Percentiles rank a stretch among this genome's conserved stretches.
phyloP scores from a whole-genome alignment of 2,888 invertebrate species.

The Chorisops tibialis region DNA sequence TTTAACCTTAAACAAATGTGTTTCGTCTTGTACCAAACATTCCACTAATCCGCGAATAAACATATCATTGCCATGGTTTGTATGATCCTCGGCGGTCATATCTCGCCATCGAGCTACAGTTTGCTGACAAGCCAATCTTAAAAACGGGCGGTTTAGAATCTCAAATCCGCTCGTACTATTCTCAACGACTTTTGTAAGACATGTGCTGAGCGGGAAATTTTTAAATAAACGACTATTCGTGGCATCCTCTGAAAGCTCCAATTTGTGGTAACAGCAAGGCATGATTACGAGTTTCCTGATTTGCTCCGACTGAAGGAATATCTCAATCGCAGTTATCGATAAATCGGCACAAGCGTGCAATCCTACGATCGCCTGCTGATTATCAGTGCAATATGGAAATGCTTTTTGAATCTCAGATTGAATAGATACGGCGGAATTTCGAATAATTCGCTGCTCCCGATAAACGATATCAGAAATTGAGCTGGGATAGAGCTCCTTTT shows the following conservation, averaged over 20 bases:
- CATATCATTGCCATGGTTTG: constrained; percentile 52
- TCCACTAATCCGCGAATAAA: constrained; percentile 63
- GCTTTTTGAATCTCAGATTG: constrained; percentile 49
- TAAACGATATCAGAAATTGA: constrained; percentile 59
- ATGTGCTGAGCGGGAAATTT: constrained; percentile 65
- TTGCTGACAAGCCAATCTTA: constrained; percentile 71
- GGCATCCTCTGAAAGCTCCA: constrained; percentile 46
- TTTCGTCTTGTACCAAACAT: constrained; percentile 54
- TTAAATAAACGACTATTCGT: constrained; percentile 51
- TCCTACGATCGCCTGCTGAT: constrained; percentile 55
- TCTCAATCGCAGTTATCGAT: constrained; percentile 62
- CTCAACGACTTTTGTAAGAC: constrained; percentile 50
- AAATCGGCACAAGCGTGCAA: constrained; percentile 78
- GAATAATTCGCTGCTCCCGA: constrained; percentile 57
- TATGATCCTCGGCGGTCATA: constrained; percentile 53
- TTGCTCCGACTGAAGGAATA: constrained; percentile 60
- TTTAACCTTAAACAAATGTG: constrained; percentile 40
- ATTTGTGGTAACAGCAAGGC: constrained; percentile 79
- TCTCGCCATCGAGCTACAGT: constrained; percentile 56
- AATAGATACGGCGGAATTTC: constrained; percentile 54
- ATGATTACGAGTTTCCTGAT: constrained; percentile 62
- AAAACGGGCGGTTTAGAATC: constrained; percentile 62
- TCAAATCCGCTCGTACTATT: constrained; percentile 39
- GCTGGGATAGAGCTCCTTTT: constrained; percentile 56
- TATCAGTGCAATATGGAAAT: constrained; percentile 35